Evolutionary conservation across 1,140 invertebrate species (phyloP), one percentile per base, ranked within the genome.

Genomic region (Mizuhopecten yessoensis): DNA sequence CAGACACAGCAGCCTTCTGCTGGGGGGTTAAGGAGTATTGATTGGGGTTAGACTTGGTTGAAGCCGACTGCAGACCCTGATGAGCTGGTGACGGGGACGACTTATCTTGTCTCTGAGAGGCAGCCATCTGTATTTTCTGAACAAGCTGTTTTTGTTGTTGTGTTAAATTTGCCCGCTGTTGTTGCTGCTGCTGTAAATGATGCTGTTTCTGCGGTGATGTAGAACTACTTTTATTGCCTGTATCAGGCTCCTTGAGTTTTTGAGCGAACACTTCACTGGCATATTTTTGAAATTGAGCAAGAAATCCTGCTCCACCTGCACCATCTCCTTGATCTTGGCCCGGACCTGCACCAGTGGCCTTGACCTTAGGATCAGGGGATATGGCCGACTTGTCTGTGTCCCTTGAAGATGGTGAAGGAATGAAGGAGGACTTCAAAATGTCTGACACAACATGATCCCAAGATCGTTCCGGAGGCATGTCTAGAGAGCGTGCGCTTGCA

Each of bases 371-470:
- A 17, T 86, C 42, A 33, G 75, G 23, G 17, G n/a, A 49, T 42
- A 86, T 33, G 15, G 29, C 45, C 34, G 86, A 45, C n/a, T 90
- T 33, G 39, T 34, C 29, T 29, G 34, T 29, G n/a, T 86, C 75
- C 75, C 20, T 45, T 87, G 45, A 34, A 13, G 42, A 34, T 15
- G 34, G 20, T 87, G 89, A 87, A 34, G 89, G 39, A 36, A 45
- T 90, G 33, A 92, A 86, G 0, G 91, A 92, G 15, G 91, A 88
- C 33, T 89, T 89, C 17, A 92, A 86, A 86, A 92, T 92, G 36
- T 92, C 92, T 15, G 90, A 91, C 1, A 92, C 92, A 34, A 91
- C 92, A 88, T 92, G 92, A 89, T 90, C 90, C 92, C 92, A 92
- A 0, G 91, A 90, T 86, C 88, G 36, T 33, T 92, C 92, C 57